Percentiles rank a stretch among this genome's conserved stretches.
These are phyloP conservation scores for honey bee (Apis mellifera) DNA, from an alignment of 1,140 invertebrate genomes.

Conservation along the genomic window Amel_HAv3.1 CM009938.2:6818001-6818500, in stretches of 20 bases:
- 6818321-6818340: neutral
- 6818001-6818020: conserved; percentile 46
- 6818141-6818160: neutral
- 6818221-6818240: neutral
- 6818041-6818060: conserved; percentile 53
- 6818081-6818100: conserved; percentile 9
- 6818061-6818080: conserved; percentile 2
- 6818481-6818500: too few relatives aligned
- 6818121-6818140: neutral
- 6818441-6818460: neutral
- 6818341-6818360: too few relatives aligned
- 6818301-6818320: too few relatives aligned
- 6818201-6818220: neutral
- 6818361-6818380: neutral
- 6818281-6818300: too few relatives aligned
- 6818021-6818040: conserved; percentile 51
- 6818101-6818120: neutral
- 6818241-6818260: too few relatives aligned
- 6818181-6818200: neutral
- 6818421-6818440: neutral
- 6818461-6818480: neutral
- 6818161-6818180: conserved; percentile 4
- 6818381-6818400: neutral
- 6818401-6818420: neutral
- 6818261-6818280: too few relatives aligned